Base-by-base conservation (phyloP, 1,140 invertebrate species). In the Samia ricini region DNA sequence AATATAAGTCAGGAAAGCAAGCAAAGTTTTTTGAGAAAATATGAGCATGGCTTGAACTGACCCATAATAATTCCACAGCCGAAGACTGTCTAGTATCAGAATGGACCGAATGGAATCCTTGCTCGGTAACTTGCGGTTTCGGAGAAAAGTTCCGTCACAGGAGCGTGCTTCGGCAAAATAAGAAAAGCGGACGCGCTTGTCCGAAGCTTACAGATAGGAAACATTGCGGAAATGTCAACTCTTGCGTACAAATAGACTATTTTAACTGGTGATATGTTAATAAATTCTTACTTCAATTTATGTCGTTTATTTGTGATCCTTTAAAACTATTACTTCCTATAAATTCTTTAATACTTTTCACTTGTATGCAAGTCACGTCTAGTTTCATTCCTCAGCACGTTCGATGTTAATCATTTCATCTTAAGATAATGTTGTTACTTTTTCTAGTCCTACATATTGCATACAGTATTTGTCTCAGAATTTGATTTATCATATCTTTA, bases 81-180 rank as follows among this genome's bases (percentile, higher is more conserved):
- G 74, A 91, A 8, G 91, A 92, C 66, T 94, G 93, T 66, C 77
- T 90, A 0, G 93, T 93, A 21, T 92, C 92, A 0, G 76, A 91
- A n/a, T 95, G 94, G 94, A 91, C 91, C 10, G 83, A 91, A n/a
- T 95, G 94, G 93, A 91, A 91, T 0, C 91, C 92, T 0, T 95
- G 94, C 74, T 94, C 93, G 0, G 92, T 91, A 0, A 92, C 92
- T 2, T 95, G 94, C 70, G 94, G 94, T 0, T 91, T 91, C 24
- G 94, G 94, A 1, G 82, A 92, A 0, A 91, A 92, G 68, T 90
- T 92, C 62, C 88, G 95, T 42, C 93, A 91, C 0, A 86, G 96
- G 36, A 86, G 89, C 0, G 73, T 90, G 1, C 12, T 88, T 6
- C 69, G 83, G 19, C 61, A 76, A 29, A 85, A 72, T 49, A 85